Evolutionary conservation across 35 echinoderm and acorn worm genomes (phyloP).

Genomic region (Lytechinus variegatus): DNA sequence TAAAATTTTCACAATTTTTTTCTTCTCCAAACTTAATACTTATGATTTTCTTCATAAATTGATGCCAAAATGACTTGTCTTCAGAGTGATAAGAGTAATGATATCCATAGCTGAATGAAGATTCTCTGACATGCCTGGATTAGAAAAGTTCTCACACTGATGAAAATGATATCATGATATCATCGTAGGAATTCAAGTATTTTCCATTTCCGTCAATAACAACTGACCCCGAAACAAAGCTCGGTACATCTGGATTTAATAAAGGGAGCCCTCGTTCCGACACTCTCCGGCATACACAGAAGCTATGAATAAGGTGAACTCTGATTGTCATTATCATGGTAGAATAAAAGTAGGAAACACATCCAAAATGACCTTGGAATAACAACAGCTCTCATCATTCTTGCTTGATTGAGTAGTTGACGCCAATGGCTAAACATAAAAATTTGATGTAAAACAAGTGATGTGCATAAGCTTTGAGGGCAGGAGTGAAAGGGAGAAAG

Average conservation of each 20-base stretch:
- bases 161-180: conserved; percentile 20
- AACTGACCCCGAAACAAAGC: conserved; percentile 3
- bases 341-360: not conserved
- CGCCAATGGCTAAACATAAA: not conserved
- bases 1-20: too few species aligned
- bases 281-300: not conserved
- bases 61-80: too few species aligned
- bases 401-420: not conserved
- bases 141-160: not conserved
- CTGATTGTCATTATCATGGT: not conserved
- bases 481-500: too few species aligned
- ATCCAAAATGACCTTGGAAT: not conserved
- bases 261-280: not conserved
- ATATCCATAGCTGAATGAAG: too few species aligned
- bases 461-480: not conserved
- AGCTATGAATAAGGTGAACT: not conserved
- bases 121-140: not conserved
- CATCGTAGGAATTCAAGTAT: conserved; percentile 3
- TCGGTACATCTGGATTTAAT: not conserved
- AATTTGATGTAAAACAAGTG: not conserved
- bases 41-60: too few species aligned
- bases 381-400: not conserved
- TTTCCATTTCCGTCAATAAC: not conserved
- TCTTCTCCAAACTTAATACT: too few species aligned
- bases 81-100: too few species aligned